A percentile compares a stretch with the other conserved stretches of the same genome.
These are phyloP conservation scores for Philhelius pedissequus DNA, from an alignment of 2,888 invertebrate species.

Conservation along the genomic window DNA sequence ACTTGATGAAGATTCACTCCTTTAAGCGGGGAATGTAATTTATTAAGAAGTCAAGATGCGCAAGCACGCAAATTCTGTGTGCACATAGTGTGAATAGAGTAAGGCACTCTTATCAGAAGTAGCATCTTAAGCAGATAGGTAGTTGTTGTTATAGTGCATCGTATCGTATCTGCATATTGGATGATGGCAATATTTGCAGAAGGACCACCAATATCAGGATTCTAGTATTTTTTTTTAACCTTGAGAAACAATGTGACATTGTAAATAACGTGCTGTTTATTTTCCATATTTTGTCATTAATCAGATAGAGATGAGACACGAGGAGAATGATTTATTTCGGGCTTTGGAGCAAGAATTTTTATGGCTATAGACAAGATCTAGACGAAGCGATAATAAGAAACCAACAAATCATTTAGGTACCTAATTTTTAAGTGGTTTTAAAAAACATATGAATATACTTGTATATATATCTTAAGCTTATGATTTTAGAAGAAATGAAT, in stretches of 20 bases:
- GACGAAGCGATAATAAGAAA: neutral
- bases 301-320: conserved; percentile 23
- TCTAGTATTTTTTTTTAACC: neutral
- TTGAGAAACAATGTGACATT: neutral
- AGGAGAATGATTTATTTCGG: neutral
- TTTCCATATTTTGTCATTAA: conserved; percentile 19
- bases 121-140: conserved; percentile 20
- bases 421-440: neutral
- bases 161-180: conserved; percentile 2
- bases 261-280: neutral
- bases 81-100: neutral
- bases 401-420: neutral
- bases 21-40: conserved; percentile 30
- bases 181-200: neutral
- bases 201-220: conserved; percentile 21
- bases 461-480: too few relatives aligned
- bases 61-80: neutral
- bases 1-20: neutral
- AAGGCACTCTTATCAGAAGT: conserved; percentile 31
- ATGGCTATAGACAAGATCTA: neutral
- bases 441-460: too few relatives aligned
- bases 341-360: neutral
- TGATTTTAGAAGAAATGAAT: too few relatives aligned
- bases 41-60: conserved; percentile 37
- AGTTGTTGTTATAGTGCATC: neutral